Base-by-base conservation (phyloP, 2,113 vertebrate species). In the Callaeas wilsoni region DNA sequence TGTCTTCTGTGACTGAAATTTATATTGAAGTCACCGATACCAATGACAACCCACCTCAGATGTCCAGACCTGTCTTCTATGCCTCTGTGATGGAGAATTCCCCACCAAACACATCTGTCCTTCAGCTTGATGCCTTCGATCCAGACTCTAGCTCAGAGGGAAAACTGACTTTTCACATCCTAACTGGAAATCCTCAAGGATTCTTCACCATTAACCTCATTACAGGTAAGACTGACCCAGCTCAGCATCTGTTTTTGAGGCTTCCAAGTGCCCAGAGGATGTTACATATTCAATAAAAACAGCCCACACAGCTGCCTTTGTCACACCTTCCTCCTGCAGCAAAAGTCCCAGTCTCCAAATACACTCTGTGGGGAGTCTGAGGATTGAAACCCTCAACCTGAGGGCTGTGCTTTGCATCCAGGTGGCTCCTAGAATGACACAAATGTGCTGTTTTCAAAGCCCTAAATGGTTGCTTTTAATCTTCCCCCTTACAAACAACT, bases 1-100 rank as follows among this genome's bases (percentile, higher is more conserved):
- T 99, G 60, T 95, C 97, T 44, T 98, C 99, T 49, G 98, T 98
- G 95, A 98, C 98, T n/a, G 99, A 99, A 92, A 98, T 99, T 94
- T 99, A 98, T 96, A 97, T 99, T 74, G 99, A 99, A 91, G 98
- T 99, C 76, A 97, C 94, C 1, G 99, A 99, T 64, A 92, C 99
- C 50, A 99, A 99, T n/a, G 99, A 99, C 94, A 99, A 99, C 73
- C 97, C 99, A 20, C 99, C 99, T 8, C 98, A 98, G 88, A 98
- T 99, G 83, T 98, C 98, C 56, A 98, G 98, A 89, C 98, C 99
- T 2, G 98, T 99, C 67, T 99, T 99, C 92, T 99, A 99, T 26
- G 98, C 98, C 4, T 98, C 98, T 5, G 97, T 99, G 78, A 97
- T 63, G 60, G 99, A 99, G 96, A 99, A 99, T 69, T 96, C 97